Evolutionary conservation across 2,888 invertebrate genomes (phyloP), one percentile per base, ranked within the genome.

Genomic region (Amphipoea oculea): DNA sequence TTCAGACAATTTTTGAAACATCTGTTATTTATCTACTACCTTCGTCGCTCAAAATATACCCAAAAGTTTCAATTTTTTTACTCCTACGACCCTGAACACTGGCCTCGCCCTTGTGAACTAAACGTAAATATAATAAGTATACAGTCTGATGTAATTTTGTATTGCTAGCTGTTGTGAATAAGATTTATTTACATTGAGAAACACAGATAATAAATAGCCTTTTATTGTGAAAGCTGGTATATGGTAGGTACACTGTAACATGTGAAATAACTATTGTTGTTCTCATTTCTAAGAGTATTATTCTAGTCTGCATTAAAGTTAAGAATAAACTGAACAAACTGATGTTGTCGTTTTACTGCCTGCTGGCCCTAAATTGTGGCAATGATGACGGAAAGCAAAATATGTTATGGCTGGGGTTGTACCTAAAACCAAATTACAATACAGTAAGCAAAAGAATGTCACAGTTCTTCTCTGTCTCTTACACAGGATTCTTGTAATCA

Each of bases 201-300:
- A 95, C 94, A 96, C 96, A 93, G 96, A 96, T 96, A 95, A 96
- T 96, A 96, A 96, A 95, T 96, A 96, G 96, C 96, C 93, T 96
- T 95, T 95, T 96, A 96, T 96, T 94, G 94, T 96, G 95, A 94
- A 94, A 95, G 95, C 96, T 96, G 96, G 95, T 95, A 95, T 95
- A 93, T 93, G 90, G 96, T 96, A 96, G 96, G 94, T 95, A 96
- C 96, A 96, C 96, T 96, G 94, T 96, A 95, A 96, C 93, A 96
- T 96, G 95, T 96, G 96, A 96, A 96, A 96, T 96, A 96, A 96
- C 95, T 96, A 96, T 96, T 96, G 96, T 96, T 97, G 96, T 96
- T 97, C 96, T 96, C 95, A 96, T 96, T 97, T 96, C 96, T 96
- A 97, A 96, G 97, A 97, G 97, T 97, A 97, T 97, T 97, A 97